A percentile compares a stretch with the other conserved stretches of the same genome.
These are phyloP conservation scores for Adelphocoris suturalis DNA, from an alignment of 2,888 invertebrate species.

Conservation along the genomic window DNA sequence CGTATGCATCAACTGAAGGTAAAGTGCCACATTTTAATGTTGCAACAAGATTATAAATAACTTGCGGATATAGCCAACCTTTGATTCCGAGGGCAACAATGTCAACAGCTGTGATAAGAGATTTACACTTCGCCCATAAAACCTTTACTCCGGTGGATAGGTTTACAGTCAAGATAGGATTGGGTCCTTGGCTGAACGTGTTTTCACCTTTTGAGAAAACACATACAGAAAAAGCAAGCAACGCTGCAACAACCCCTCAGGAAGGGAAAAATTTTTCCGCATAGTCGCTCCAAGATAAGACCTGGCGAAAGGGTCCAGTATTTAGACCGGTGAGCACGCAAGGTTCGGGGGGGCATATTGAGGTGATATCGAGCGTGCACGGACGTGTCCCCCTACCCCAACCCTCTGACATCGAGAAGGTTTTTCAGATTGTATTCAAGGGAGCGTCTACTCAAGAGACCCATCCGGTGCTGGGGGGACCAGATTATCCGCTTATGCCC, in stretches of 20 bases:
- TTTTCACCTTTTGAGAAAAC: background rate
- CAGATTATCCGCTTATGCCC: constrained; percentile 67
- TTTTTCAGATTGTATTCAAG: constrained; percentile 62
- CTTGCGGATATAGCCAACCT: background rate
- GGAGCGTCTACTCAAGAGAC: constrained; percentile 48
- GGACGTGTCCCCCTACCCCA: constrained; percentile 16
- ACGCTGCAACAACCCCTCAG: background rate
- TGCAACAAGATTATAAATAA: background rate
- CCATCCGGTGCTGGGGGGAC: constrained; percentile 52
- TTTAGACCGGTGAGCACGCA: constrained; percentile 34
- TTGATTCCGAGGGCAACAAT: background rate
- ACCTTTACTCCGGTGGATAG: constrained; percentile 18
- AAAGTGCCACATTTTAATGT: too few relatives aligned
- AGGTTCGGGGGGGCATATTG: constrained; percentile 52
- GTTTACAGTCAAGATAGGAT: constrained; percentile 48
- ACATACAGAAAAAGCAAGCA: background rate
- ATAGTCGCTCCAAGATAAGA: constrained; percentile 45
- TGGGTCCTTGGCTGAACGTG: constrained; percentile 25
- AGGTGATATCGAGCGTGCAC: constrained; percentile 64
- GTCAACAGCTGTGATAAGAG: constrained; percentile 29
- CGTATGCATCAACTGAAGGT: too few relatives aligned
- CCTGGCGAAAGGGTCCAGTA: constrained; percentile 14
- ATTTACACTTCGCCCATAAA: constrained; percentile 24
- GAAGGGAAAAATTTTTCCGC: constrained; percentile 45
- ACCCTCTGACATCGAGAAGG: background rate